Evolutionary conservation across 2,797 vertebrate genomes (phyloP).

Genomic region (Catharus ustulatus): DNA sequence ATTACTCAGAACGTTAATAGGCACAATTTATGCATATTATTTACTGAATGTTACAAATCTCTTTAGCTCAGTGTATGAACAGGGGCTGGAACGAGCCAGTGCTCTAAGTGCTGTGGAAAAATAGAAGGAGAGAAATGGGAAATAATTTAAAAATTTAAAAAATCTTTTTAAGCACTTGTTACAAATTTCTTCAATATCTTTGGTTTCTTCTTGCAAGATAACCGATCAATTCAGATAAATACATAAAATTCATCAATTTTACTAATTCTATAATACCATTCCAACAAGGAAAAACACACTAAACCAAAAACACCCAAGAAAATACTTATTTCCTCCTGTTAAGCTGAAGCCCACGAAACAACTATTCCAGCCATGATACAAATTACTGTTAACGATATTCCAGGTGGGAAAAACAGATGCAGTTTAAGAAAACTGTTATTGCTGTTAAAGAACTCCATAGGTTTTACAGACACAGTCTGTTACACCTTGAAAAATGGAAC

Average conservation of each 20-base stretch:
- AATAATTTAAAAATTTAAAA: not conserved
- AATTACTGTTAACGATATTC: not conserved
- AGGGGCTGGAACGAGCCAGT: not conserved
- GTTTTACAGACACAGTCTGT: not conserved
- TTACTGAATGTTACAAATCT: not conserved
- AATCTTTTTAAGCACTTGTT: not conserved
- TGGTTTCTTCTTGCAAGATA: not conserved
- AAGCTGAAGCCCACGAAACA: not conserved
- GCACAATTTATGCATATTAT: not conserved
- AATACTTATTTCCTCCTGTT: not conserved
- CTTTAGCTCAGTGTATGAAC: not conserved
- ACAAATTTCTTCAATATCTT: not conserved
- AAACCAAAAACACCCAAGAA: not conserved
- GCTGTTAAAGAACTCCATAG: not conserved
- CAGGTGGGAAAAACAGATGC: constrained; percentile 56
- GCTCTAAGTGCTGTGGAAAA: not conserved
- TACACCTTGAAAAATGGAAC: constrained; percentile 18
- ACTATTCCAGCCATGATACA: not conserved
- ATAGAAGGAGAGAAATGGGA: not conserved
- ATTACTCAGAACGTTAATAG: constrained; percentile 17
- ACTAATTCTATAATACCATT: not conserved
- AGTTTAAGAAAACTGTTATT: constrained; percentile 42
- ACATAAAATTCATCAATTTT: not conserved
- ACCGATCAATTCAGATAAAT: not conserved
- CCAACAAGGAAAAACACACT: not conserved